phyloP scores from a whole-genome alignment of 2,797 vertebrate species.

The Danionella dracula region DNA sequence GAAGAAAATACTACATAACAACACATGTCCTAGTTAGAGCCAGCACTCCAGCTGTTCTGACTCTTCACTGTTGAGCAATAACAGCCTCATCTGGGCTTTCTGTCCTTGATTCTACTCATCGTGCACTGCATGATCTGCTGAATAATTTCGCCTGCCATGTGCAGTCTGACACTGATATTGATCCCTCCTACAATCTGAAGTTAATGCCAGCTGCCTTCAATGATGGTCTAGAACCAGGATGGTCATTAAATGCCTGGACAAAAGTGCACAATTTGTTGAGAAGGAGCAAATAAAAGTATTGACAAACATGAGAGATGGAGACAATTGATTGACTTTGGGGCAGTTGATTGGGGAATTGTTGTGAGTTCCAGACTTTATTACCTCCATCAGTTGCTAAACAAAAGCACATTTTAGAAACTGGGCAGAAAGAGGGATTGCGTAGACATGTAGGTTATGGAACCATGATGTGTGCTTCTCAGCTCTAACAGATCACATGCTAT shows the following conservation, averaged over 20 bases:
- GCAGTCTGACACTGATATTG: slow-evolving; percentile 7
- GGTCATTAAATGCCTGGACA: slow-evolving; percentile 41
- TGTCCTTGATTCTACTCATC: slow-evolving; percentile 34
- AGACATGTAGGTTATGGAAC: not conserved
- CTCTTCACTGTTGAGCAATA: slow-evolving; percentile 7
- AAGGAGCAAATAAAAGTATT: slow-evolving; percentile 41
- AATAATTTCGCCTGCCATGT: slow-evolving; percentile 27
- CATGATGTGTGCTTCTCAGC: not conserved
- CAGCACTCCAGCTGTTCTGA: slow-evolving; percentile 9
- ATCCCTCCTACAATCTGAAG: slow-evolving; percentile 24
- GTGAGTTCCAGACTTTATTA: slow-evolving; percentile 14
- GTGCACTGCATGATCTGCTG: slow-evolving; percentile 1
- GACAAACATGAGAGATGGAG: slow-evolving; percentile 27
- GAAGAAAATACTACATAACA: slow-evolving; percentile 23
- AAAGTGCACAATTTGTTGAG: slow-evolving; percentile 24
- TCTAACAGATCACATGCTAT: not conserved
- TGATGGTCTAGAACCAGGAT: slow-evolving; percentile 28
- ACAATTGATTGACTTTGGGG: slow-evolving; percentile 29
- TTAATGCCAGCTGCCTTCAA: slow-evolving; percentile 21
- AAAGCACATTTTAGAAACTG: not conserved
- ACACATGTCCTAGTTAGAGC: slow-evolving; percentile 25
- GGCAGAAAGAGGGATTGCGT: not conserved
- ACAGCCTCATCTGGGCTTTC: slow-evolving; percentile 26
- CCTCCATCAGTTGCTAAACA: not conserved
- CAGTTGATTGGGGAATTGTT: not conserved